Conservation (phyloP, 2,797 vertebrate species). For the Peromyscus eremicus region DNA sequence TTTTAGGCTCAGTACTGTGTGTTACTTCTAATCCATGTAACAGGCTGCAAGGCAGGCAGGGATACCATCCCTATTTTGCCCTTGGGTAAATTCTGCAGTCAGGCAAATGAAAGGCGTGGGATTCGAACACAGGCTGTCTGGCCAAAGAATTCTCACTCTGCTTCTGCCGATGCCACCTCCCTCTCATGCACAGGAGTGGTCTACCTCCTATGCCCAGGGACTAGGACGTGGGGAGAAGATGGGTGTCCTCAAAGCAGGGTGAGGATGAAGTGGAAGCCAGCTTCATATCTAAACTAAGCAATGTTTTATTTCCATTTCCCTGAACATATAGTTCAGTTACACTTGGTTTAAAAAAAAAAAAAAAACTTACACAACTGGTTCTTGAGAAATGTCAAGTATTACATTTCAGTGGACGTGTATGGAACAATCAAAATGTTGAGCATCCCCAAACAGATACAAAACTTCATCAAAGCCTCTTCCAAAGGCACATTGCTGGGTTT, state of each 20-base stretch:
- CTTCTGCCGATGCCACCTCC: not conserved
- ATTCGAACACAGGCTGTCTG: constrained; percentile 17
- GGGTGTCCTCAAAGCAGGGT: constrained; percentile 32
- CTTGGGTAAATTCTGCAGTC: not conserved
- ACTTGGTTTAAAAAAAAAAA: constrained; percentile 20
- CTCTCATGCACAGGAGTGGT: not conserved
- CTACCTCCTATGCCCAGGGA: not conserved
- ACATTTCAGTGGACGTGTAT: constrained; percentile 60
- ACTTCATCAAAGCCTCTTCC: constrained; percentile 64
- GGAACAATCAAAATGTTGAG: constrained; percentile 68
- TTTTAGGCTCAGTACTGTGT: not conserved
- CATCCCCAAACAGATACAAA: constrained; percentile 62
- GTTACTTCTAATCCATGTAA: not conserved
- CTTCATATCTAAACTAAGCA: constrained; percentile 45
- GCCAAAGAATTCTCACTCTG: not conserved
- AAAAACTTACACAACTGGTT: constrained; percentile 39
- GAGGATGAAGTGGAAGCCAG: constrained; percentile 48
- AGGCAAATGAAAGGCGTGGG: not conserved
- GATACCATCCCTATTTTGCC: not conserved
- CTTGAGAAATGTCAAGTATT: constrained; percentile 80
- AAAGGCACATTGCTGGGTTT: constrained; percentile 39
- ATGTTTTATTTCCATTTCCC: constrained; percentile 65
- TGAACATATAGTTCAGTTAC: constrained; percentile 70
- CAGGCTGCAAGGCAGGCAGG: not conserved
- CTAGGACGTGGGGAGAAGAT: not conserved